Evolutionary conservation across 2,113 vertebrate genomes (phyloP), one percentile per base, ranked within the genome.

Genomic region (Zosterops lateralis): DNA sequence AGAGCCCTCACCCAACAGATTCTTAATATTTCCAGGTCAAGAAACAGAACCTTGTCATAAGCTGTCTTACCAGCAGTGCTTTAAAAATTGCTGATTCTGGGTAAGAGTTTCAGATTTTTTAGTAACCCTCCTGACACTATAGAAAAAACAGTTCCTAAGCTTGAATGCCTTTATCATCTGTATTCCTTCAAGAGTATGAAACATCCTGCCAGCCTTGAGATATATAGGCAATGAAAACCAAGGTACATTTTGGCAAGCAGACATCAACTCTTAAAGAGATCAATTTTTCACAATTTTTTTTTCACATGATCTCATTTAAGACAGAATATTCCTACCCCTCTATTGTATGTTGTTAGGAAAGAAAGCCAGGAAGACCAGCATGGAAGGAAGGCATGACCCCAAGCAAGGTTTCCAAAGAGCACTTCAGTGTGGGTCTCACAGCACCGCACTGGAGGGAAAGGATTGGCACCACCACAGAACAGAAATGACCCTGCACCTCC

Each of bases 371-470:
- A 85, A 78, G 9, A 57, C 9, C 7, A 62, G 9, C 8, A 7
- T 54, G 9, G 32, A 82, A 82, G 28, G 21, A n/a, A 75, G 29
- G 5, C 18, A 47, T 3, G 21, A 14, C 3, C 14, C 6, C 10
- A 38, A 6, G 5, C 7, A 56, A 79, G 24, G 45, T 65, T 56
- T 57, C 53, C 62, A 58, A 71, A n/a, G 10, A 51, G 9, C 8
- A 22, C 17, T 60, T 82, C 0, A 0, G 7, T 9, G 18, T 20
- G 20, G 10, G 15, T 36, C 22, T 90, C 32, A 9, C 10, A 38
- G 24, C 6, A 50, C 1, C 7, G 9, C 1, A 0, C 7, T 17
- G 18, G 17, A 60, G 14, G 9, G 29, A 79, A 54, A 2, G 28
- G 20, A 38, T 7, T 54, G 21, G 32, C 7, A 58, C 44, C 11